Evolutionary conservation across 2,888 invertebrate species (phyloP).

Genomic region (Drosophila nr. perissopoda): DNA sequence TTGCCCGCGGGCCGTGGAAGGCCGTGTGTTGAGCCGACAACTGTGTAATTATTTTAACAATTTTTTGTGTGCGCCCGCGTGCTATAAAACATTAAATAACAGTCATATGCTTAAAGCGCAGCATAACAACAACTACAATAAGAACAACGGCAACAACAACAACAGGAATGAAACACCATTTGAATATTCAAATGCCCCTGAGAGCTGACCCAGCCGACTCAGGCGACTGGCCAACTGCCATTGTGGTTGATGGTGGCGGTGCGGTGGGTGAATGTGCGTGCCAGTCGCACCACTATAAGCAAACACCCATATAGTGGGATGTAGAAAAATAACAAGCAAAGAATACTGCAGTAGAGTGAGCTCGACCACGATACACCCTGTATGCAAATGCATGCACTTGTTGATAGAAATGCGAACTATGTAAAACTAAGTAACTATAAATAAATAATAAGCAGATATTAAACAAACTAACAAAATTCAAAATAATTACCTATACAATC

Average conservation of each 20-base stretch:
- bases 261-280: constrained; percentile 49
- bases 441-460: background rate
- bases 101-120: constrained; percentile 77
- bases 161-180: constrained; percentile 51
- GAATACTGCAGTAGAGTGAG: constrained; percentile 17
- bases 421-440: background rate
- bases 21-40: constrained; percentile 46
- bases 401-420: background rate
- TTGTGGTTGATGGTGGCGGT: constrained; percentile 20
- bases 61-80: constrained; percentile 73
- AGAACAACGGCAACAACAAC: background rate
- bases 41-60: constrained; percentile 77
- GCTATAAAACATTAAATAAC: constrained; percentile 80
- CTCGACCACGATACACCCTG: background rate
- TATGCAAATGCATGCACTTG: background rate
- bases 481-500: background rate
- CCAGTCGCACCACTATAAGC: constrained; percentile 28
- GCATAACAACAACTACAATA: constrained; percentile 31
- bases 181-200: constrained; percentile 80
- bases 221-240: constrained; percentile 43
- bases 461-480: background rate
- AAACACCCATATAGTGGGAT: constrained; percentile 34
- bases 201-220: constrained; percentile 51
- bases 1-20: constrained; percentile 6
- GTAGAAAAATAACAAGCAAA: constrained; percentile 43